Base-by-base conservation (phyloP, 30 jellyfish, hydroid and myxozoan genomes). In the Aurelia aurita complex sp. Pacific region DNA sequence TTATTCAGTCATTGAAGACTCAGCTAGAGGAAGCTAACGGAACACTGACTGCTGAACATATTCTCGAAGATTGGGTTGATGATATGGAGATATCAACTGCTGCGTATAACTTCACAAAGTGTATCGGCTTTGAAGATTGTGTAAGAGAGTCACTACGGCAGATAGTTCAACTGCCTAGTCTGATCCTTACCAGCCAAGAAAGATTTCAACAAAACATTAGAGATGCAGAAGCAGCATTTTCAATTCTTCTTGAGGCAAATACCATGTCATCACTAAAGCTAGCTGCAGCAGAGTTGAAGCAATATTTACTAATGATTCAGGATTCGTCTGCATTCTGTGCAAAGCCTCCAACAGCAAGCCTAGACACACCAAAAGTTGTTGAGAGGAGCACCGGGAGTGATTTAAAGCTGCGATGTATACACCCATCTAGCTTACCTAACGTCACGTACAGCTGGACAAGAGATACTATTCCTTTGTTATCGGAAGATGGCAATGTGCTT, bases 31-130 rank as follows among this genome's bases (percentile, higher is more conserved):
- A 2, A 13, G 86, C 54, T n/a, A 14, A 14, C 40, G 35, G 14
- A 38, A 8, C 71, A 43, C 15, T 71, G 33, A 46, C 77, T 1
- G 86, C 76, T 3, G 33, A 29, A 13, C 38, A 42, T 1, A 67
- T 80, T 2, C 3, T 35, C 38, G 46, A 80, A 17, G 72, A 63
- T 7, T 88, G 96, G 96, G 6, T 10, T 11, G 61, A 69, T 8
- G 67, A 61, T 42, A 79, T 80, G 96, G 96, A 88, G 60, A 67
- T 80, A n/a, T 13, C 64, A 10, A 88, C 96, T 0, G 91, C 85
- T 15, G 88, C 81, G 16, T 62, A 38, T 12, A 88, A 88, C 71
- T 50, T 88, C 66, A 79, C 96, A 40, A 80, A 69, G 17, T 88
- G 96, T 51, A 38, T 80, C 68, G 34, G 73, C 23, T 80, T 80